Base-by-base conservation (phyloP, 2,797 vertebrate genomes). In the Melanotaenia parkinsoni region DNA sequence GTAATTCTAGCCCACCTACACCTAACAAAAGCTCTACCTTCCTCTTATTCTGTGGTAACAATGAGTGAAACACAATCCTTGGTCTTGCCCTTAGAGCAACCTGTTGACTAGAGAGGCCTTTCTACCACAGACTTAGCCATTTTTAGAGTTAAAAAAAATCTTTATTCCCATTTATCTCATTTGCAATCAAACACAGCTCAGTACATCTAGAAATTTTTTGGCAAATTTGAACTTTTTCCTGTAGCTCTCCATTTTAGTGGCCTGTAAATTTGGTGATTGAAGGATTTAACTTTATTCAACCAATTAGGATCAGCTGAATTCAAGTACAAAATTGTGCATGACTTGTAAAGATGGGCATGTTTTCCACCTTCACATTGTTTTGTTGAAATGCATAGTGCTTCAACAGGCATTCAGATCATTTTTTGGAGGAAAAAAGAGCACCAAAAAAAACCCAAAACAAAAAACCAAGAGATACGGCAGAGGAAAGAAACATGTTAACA, bases 1-100 rank as follows among this genome's bases (percentile, higher is more conserved):
- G 92, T 90, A 93, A 94, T 89, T 91, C 87, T 81, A 93, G 73
- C 83, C 87, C 81, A 83, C 79, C 90, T 89, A 78, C 69, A 73
- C 56, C 60, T 35, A 91, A 93, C 90, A 92, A 93, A 93, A 81
- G 86, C 83, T 89, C 77, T 84, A 76, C 87, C 85, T 89, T 92
- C 85, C 88, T 91, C 85, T 76, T 87, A 79, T 87, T 88, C 84
- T 77, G 86, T 81, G 68, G 40, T 72, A 75, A 83, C 82, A 91
- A 87, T 86, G 87, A 88, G 63, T 79, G 92, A 69, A 93, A 93
- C 79, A 86, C 6, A 79, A 92, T 88, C 83, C 70, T 63, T 63
- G 64, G 86, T 76, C 77, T 80, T 87, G 76, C 80, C 80, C 84
- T 67, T 67, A 79, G 84, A 88, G 88, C 79, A 90, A 89, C 83